A percentile compares a stretch with the other conserved stretches of the same genome.
Evolutionary conservation across 2,113 vertebrate genomes (phyloP).

Genomic region (Geococcyx californianus): DNA sequence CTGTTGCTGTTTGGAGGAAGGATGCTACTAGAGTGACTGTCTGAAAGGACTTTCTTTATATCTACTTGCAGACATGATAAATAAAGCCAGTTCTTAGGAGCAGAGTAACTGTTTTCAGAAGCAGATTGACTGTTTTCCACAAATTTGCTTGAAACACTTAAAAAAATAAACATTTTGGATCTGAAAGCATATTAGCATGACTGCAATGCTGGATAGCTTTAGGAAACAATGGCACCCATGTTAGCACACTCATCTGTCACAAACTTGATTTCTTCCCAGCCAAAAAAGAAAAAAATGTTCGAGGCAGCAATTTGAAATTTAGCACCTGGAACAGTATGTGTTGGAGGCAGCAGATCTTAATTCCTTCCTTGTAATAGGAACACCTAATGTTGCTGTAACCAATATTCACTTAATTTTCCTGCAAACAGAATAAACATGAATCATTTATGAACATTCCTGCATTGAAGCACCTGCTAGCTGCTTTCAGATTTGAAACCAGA

Average conservation of each 20-base stretch:
- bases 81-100: not conserved
- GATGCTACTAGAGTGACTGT: not conserved
- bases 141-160: not conserved
- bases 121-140: not conserved
- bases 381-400: not conserved
- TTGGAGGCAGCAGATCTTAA: not conserved
- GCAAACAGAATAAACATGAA: not conserved
- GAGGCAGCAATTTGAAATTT: not conserved
- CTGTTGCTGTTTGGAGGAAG: not conserved
- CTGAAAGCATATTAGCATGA: not conserved
- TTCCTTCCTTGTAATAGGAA: not conserved
- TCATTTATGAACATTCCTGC: not conserved
- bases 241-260: not conserved
- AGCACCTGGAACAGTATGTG: not conserved
- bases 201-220: not conserved
- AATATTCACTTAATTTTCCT: not conserved
- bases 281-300: not conserved
- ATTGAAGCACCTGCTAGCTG: not conserved
- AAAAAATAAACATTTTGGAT: not conserved
- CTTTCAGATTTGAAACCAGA: not conserved
- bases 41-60: not conserved
- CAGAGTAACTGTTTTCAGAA: constrained; percentile 3
- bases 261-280: not conserved
- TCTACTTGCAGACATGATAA: not conserved
- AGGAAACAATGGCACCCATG: not conserved